Conservation (phyloP, 2,888 invertebrate genomes). For the Yponomeuta cagnagella region DNA sequence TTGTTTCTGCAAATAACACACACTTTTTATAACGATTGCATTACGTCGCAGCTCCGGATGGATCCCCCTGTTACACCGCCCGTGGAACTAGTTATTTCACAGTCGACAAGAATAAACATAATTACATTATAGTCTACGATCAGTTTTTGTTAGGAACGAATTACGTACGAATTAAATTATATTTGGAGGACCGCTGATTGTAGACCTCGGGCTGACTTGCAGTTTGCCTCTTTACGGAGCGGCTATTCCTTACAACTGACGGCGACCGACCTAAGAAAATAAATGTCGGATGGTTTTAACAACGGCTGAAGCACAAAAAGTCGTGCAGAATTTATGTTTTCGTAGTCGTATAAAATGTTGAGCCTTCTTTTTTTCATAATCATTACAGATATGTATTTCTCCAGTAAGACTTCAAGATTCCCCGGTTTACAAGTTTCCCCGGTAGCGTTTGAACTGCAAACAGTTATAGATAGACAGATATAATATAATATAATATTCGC, state of each 20-base stretch:
- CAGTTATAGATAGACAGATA: no score
- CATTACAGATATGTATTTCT: no score
- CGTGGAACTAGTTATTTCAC: conserved; percentile 71
- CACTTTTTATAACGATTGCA: conserved; percentile 22
- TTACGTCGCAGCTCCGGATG: conserved; percentile 27
- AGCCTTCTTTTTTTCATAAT: no score
- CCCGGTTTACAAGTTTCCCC: no score
- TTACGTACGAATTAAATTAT: conserved; percentile 63
- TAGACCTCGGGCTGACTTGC: conserved; percentile 54
- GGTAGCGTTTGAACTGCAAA: no score
- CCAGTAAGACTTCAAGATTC: no score
- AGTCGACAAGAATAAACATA: conserved; percentile 63
- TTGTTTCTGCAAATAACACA: neutral
- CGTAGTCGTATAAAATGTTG: no score
- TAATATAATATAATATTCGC: no score
- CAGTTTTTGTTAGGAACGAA: conserved; percentile 60
- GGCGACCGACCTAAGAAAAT: neutral
- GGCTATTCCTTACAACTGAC: neutral
- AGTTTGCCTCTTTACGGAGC: conserved; percentile 25
- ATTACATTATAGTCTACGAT: conserved; percentile 61
- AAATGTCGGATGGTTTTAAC: neutral
- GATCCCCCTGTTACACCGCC: conserved; percentile 20
- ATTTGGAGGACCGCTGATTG: conserved; percentile 67
- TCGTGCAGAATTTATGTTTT: neutral
- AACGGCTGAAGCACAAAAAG: no score